Percentiles rank a stretch among this genome's conserved stretches.
These are phyloP conservation scores for Lophura nycthemera DNA, from an alignment of 2,113 vertebrate genomes.

Conservation along the genomic window DNA sequence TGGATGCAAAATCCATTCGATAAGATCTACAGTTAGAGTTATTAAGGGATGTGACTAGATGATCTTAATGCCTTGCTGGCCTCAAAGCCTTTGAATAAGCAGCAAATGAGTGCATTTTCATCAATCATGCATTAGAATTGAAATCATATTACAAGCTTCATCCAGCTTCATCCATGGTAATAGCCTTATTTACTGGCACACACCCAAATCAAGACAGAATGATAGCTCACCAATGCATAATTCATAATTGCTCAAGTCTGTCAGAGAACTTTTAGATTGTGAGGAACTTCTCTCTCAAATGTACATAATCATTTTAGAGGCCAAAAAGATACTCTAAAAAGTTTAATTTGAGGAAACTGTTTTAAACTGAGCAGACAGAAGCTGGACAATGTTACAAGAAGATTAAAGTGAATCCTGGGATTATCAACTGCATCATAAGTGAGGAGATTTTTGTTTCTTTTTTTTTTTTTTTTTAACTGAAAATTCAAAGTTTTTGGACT, in stretches of 20 bases:
- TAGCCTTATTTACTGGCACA: neutral
- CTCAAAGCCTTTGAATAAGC: conserved; percentile 45
- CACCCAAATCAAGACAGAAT: neutral
- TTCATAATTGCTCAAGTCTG: neutral
- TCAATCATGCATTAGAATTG: neutral
- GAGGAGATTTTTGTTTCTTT: neutral
- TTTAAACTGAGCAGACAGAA: conserved; percentile 17
- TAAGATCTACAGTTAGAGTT: neutral
- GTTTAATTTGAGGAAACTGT: too few species aligned
- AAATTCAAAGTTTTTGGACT: conserved; percentile 14
- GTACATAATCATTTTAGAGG: neutral
- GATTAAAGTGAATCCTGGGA: conserved; percentile 36
- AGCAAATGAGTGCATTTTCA: neutral
- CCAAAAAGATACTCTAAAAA: too few species aligned
- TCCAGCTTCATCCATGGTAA: neutral
- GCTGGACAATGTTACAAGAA: conserved; percentile 30
- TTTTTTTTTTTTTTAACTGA: neutral
- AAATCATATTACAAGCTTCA: conserved; percentile 2
- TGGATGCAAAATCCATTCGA: neutral
- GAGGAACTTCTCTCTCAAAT: neutral
- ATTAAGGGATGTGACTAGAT: neutral
- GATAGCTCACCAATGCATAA: neutral
- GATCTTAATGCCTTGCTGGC: conserved; percentile 14
- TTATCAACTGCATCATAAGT: conserved; percentile 32
- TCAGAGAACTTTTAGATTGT: neutral